Conservation (phyloP, 2,113 vertebrate species). For the Prolemur simus region DNA sequence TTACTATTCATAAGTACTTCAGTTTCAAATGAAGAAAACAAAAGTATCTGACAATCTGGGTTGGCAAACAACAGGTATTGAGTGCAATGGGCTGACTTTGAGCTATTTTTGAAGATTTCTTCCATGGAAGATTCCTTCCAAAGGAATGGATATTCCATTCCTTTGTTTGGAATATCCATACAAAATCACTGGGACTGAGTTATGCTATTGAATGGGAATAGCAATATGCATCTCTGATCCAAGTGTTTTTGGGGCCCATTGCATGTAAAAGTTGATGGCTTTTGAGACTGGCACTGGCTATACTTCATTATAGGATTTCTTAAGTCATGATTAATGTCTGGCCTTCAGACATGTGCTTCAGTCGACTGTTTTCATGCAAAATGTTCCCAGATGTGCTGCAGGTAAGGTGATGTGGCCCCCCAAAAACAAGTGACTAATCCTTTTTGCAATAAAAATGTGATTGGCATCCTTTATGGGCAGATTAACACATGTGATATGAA, state of each 20-base stretch:
- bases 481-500: conserved; percentile 19
- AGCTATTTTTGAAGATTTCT: background rate
- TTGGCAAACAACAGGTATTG: background rate
- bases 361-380: background rate
- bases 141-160: too few relatives aligned
- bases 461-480: background rate
- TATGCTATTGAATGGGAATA: background rate
- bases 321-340: conserved; percentile 17
- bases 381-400: conserved; percentile 38
- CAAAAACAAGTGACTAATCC: background rate
- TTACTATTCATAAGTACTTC: background rate
- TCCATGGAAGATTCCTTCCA: too few relatives aligned
- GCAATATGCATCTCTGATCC: background rate
- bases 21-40: background rate
- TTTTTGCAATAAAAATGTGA: conserved; percentile 43
- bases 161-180: background rate
- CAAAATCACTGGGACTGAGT: background rate
- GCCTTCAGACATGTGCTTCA: background rate
- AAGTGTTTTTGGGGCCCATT: background rate
- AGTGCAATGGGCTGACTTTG: background rate
- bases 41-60: background rate
- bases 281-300: background rate
- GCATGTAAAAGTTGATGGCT: background rate
- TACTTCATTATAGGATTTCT: background rate
- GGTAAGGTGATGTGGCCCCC: background rate